Evolutionary conservation across 2,888 invertebrate species (phyloP), one percentile per base, ranked within the genome.

Genomic region (Pseudococcus jackbeardsleyi): DNA sequence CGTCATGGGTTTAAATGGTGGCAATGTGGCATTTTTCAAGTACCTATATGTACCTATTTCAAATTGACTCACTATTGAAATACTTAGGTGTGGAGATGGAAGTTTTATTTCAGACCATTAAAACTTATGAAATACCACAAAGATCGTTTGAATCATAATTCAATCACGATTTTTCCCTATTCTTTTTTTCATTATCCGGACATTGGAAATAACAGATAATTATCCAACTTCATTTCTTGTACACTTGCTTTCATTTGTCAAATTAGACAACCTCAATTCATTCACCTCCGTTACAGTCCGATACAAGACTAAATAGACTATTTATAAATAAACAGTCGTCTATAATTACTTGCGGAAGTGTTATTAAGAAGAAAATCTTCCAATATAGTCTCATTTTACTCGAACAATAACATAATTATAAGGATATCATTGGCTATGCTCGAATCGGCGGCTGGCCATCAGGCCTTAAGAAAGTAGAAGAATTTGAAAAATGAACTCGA

Each of bases 261-360:
- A 72, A 3, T 33, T 33, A 72, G 15, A 33, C 33, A 22, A 72
- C 68, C 68, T 72, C 68, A n/a, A 72, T 72, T 72, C 68, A 59
- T 19, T 59, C 59, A n/a, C 6, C 59, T 33, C 3, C 33, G 68
- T 72, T 33, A 26, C 26, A 72, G 12, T 33, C 68, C 26, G 68
- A 26, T 72, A 33, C 26, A 72, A 19, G 19, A 6, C 26, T 1
- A 7, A 72, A 33, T 72, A 11, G 68, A 72, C 22, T 26, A 15
- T 72, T 33, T 22, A 33, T 26, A 72, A 72, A 33, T 33, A 33
- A 12, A 11, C 26, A 26, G 33, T 5, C 68, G 12, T 15, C 68
- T 72, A 15, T 72, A 26, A 33, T 72, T 72, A 72, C 22, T 33
- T 12, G 12, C 12, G 12, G 68, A 72, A 4, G 6, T 72, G 33